Evolutionary conservation across 2,797 vertebrate genomes (phyloP).

Genomic region (Melanotaenia parkinsoni): DNA sequence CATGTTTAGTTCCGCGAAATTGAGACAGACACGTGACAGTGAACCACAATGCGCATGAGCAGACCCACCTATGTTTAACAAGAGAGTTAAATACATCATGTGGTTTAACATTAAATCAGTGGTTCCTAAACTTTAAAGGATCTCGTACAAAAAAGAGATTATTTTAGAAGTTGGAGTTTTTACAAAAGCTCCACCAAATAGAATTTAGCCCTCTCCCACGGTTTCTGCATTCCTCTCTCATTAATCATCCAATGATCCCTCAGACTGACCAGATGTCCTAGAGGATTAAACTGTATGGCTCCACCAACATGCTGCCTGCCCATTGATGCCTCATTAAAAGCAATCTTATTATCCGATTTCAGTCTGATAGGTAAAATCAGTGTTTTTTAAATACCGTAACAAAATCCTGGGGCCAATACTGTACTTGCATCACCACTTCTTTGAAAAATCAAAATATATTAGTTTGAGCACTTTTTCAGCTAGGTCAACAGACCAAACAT

Average conservation of each 20-base stretch:
- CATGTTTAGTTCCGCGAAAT: background rate
- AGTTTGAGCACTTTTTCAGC: too few relatives aligned
- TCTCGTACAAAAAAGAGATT: too few relatives aligned
- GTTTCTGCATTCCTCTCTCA: background rate
- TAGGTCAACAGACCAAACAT: too few relatives aligned
- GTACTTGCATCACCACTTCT: background rate
- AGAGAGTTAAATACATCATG: background rate
- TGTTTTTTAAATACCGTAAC: background rate
- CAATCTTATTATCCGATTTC: background rate
- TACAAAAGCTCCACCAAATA: background rate
- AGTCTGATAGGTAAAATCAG: background rate
- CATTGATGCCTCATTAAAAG: background rate
- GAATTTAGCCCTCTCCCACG: background rate
- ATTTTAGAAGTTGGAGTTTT: background rate
- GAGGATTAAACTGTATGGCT: background rate
- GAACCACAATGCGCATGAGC: background rate
- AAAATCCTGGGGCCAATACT: background rate
- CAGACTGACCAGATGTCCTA: background rate
- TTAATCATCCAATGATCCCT: background rate
- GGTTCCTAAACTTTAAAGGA: background rate
- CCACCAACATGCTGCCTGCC: background rate
- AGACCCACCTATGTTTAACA: background rate
- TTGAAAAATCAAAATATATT: too few relatives aligned
- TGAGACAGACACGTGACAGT: background rate
- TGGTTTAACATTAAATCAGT: background rate